Base-by-base conservation (phyloP, 2,113 vertebrate species). In the Vombatus ursinus region DNA sequence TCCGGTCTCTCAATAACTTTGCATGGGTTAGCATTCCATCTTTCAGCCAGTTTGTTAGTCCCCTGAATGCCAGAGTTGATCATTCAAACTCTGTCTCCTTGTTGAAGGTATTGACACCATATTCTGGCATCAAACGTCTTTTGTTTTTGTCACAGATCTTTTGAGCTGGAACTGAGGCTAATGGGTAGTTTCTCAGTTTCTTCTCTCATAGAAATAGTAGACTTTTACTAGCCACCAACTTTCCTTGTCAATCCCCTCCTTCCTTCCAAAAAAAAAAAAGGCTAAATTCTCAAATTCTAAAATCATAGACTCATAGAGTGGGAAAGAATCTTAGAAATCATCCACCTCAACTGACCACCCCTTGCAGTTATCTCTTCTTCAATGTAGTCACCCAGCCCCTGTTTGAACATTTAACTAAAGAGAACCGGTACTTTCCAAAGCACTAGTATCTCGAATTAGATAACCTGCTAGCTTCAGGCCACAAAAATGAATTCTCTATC, bases 401-500 rank as follows among this genome's bases (percentile, higher is more conserved):
- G 7, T 51, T 93, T 54, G 23, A 92, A 44, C 93, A 89, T 61
- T 89, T 49, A 91, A 92, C 51, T 49, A 53, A 89, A 37, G 23
- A 11, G 4, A 2, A 91, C 0, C 53, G 94, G 7, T 91, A 25
- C 31, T 90, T 77, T 93, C 37, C 24, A 84, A 53, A 94, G 2
- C 47, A 94, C 92, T 61, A 54, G 53, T 96, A 54, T 57, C 68
- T 84, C 22, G 84, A 94, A 96, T 8, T n/a, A 52, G 19, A 19
- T 25, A 92, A 94, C 8, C 25, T 89, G 37, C 8, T 14, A 92
- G n/a, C 25, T 50, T 31, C 8, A 4, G 0, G 8, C 89, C 48
- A 90, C 61, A 95, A 3, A 90, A 90, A 28, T 7, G 94, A 94
- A 50, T 6, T 57, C 22, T 49, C 19, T 91, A 57, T 26, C 53